Percentiles rank a stretch among this genome's conserved stretches.
Conservation (phyloP, 2,113 vertebrate genomes). For the Myocastor coypus region DNA sequence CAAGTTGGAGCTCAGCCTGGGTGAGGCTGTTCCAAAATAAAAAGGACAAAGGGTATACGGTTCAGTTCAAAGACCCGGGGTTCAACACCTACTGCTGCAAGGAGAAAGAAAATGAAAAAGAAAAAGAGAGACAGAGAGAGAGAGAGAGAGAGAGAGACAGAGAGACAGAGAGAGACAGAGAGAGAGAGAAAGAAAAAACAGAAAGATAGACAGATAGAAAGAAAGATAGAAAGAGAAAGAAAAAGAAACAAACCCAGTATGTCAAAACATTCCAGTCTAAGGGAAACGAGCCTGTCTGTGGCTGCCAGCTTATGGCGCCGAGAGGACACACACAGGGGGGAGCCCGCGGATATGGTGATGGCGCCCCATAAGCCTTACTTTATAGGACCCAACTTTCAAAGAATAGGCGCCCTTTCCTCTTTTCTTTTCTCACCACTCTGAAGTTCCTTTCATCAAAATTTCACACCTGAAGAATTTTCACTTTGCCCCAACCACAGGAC, state of each 20-base stretch:
- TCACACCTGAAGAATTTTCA: background rate
- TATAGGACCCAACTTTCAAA: background rate
- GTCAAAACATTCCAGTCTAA: background rate
- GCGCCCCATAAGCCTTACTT: background rate
- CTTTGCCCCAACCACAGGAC: background rate
- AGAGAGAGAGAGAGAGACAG: too few relatives aligned
- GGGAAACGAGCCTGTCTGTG: background rate
- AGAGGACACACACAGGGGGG: background rate
- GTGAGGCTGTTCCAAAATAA: background rate
- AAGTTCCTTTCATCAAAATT: background rate
- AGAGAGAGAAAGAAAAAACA: background rate
- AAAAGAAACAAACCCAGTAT: background rate
- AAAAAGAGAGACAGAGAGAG: too few relatives aligned
- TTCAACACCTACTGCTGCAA: background rate
- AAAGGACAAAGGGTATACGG: background rate
- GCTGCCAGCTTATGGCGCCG: background rate
- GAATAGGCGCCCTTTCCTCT: too few relatives aligned
- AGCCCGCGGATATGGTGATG: background rate
- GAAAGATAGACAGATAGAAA: too few relatives aligned
- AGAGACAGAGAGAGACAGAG: background rate
- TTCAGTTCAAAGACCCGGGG: background rate
- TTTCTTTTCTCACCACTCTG: background rate
- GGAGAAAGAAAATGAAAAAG: background rate
- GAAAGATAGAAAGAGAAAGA: background rate
- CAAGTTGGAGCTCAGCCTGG: background rate